phyloP scores from a whole-genome alignment of 2,888 invertebrate species.

The Timandra comae region DNA sequence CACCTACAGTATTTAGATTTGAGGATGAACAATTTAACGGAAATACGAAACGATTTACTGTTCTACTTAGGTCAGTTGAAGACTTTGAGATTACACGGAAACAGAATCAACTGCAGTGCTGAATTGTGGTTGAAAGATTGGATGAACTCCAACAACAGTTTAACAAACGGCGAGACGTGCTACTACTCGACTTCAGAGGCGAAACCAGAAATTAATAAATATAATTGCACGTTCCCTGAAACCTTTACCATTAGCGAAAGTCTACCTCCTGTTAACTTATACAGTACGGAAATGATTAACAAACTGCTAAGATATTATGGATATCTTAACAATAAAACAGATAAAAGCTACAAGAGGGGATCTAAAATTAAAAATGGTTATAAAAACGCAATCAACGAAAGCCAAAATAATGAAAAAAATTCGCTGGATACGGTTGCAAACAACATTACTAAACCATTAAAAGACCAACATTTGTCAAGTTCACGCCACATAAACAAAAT shows the following conservation, averaged over 20 bases:
- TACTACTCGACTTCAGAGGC: slow-evolving; percentile 64
- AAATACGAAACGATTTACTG: slow-evolving; percentile 79
- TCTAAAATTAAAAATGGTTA: slow-evolving; percentile 30
- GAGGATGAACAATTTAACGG: slow-evolving; percentile 78
- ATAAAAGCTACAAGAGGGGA: slow-evolving; percentile 42
- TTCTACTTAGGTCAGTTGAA: slow-evolving; percentile 83
- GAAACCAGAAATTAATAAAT: slow-evolving; percentile 61
- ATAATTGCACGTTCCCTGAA: slow-evolving; percentile 70
- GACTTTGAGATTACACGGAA: slow-evolving; percentile 80
- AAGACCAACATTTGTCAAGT: slow-evolving; percentile 26
- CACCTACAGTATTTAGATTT: slow-evolving; percentile 83
- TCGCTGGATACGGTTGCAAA: slow-evolving; percentile 13
- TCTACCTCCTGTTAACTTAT: slow-evolving; percentile 67
- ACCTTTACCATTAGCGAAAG: slow-evolving; percentile 71
- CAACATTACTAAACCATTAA: slow-evolving; percentile 21
- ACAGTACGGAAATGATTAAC: slow-evolving; percentile 72
- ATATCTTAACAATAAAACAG: slow-evolving; percentile 65
- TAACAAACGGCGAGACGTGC: slow-evolving; percentile 55
- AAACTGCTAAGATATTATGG: slow-evolving; percentile 66
- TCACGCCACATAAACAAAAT: slow-evolving; percentile 41
- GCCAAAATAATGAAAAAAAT: slow-evolving; percentile 15
- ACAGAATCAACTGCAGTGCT: slow-evolving; percentile 82
- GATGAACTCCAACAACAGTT: slow-evolving; percentile 75
- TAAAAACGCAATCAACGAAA: slow-evolving; percentile 18
- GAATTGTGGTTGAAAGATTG: slow-evolving; percentile 82